Percentiles rank a stretch among this genome's conserved stretches.
Conservation (phyloP, 2,113 vertebrate genomes). For the Orientallactaga bullata region DNA sequence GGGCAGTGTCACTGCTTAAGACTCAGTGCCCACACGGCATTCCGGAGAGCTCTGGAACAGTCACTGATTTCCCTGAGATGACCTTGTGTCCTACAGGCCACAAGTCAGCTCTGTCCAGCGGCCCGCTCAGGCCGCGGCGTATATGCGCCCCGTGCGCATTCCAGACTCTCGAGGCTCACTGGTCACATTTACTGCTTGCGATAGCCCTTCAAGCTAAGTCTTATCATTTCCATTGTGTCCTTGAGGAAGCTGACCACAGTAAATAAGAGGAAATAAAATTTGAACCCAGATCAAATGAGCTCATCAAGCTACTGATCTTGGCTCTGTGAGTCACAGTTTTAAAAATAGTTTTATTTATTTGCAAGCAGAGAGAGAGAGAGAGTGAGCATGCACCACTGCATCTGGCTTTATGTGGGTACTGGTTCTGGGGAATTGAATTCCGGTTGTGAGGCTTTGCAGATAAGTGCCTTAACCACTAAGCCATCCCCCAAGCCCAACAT, state of each 20-base stretch:
- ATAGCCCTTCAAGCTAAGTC: background rate
- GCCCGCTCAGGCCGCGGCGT: background rate
- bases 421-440: too few relatives aligned
- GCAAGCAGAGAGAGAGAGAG: too few relatives aligned
- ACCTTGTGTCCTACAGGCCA: background rate
- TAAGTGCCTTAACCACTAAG: too few relatives aligned
- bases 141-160: background rate
- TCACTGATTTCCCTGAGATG: background rate
- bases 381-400: too few relatives aligned
- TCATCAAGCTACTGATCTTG: background rate
- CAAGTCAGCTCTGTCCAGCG: background rate
- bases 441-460: too few relatives aligned
- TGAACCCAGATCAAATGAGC: background rate
- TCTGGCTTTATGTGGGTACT: too few relatives aligned
- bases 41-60: background rate
- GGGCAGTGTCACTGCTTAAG: background rate
- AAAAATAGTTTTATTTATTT: too few relatives aligned
- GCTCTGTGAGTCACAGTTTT: background rate
- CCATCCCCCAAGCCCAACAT: too few relatives aligned
- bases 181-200: background rate
- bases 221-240: background rate
- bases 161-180: background rate
- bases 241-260: slow-evolving; percentile 8
- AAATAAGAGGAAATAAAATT: background rate
- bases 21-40: background rate